These are phyloP conservation scores for Lepus americanus DNA, from an alignment of 2,113 vertebrate species.

Conservation along the genomic window DNA sequence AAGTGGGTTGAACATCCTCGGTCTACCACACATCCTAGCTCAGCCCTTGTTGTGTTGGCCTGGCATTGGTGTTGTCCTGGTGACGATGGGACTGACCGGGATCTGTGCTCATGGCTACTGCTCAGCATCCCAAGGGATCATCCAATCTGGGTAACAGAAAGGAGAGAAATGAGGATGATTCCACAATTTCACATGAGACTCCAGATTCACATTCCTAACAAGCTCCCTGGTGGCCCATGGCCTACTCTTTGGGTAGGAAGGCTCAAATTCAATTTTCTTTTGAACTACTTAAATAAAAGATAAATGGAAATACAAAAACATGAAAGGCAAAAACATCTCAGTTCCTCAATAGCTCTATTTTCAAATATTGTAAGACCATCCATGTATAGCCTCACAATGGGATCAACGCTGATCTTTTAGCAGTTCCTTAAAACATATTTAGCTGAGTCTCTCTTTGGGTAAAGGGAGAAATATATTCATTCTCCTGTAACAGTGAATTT, in stretches of 20 bases:
- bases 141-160: not conserved
- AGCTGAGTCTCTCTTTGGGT: not conserved
- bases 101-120: too few relatives aligned
- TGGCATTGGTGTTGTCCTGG: too few relatives aligned
- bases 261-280: not conserved
- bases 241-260: not conserved
- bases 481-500: not conserved
- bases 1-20: too few relatives aligned
- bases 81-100: too few relatives aligned
- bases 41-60: too few relatives aligned
- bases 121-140: too few relatives aligned
- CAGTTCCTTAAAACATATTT: not conserved
- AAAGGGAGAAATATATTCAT: not conserved
- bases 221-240: not conserved
- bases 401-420: not conserved
- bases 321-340: not conserved
- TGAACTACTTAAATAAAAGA: not conserved
- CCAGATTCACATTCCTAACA: constrained; percentile 5
- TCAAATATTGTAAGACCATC: not conserved
- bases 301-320: not conserved
- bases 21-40: too few relatives aligned
- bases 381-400: not conserved
- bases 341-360: not conserved
- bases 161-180: not conserved
- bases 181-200: not conserved